phyloP scores from a whole-genome alignment of 1,140 invertebrate species.

The Neomicropteryx cornuta region DNA sequence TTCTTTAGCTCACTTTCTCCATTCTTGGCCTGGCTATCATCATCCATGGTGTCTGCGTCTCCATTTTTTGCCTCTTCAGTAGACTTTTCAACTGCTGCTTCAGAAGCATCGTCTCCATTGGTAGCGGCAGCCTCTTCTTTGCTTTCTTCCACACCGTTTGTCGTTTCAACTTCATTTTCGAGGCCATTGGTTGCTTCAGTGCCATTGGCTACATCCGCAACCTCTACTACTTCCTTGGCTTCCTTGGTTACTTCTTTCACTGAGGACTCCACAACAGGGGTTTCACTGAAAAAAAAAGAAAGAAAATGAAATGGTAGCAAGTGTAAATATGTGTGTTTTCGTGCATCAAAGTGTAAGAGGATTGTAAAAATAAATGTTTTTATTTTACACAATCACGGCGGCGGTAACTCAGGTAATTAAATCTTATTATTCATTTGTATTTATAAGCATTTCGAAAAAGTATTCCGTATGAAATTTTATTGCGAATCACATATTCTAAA shows the following conservation, averaged over 20 bases:
- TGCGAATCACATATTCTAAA: no score
- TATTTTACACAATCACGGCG: no score
- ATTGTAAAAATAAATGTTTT: no score
- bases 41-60: conserved; percentile 16
- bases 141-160: conserved; percentile 33
- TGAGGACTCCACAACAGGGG: conserved; percentile 36
- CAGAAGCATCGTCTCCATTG: conserved; percentile 24
- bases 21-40: conserved; percentile 29
- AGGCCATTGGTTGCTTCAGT: conserved; percentile 26
- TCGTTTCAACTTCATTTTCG: conserved; percentile 31
- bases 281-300: conserved; percentile 12
- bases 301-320: no score
- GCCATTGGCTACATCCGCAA: conserved; percentile 30
- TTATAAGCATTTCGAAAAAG: no score
- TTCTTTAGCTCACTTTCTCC: no score
- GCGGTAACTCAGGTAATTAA: no score
- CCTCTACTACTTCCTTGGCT: conserved; percentile 39
- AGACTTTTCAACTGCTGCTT: no score
- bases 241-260: conserved; percentile 32
- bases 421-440: no score
- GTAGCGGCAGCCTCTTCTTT: conserved; percentile 25
- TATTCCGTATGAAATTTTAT: no score
- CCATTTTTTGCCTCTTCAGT: conserved; percentile 16
- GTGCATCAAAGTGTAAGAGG: no score
- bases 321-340: no score